Base-by-base conservation (phyloP, 2,888 invertebrate genomes). In the Sarcophaga caerulescens region DNA sequence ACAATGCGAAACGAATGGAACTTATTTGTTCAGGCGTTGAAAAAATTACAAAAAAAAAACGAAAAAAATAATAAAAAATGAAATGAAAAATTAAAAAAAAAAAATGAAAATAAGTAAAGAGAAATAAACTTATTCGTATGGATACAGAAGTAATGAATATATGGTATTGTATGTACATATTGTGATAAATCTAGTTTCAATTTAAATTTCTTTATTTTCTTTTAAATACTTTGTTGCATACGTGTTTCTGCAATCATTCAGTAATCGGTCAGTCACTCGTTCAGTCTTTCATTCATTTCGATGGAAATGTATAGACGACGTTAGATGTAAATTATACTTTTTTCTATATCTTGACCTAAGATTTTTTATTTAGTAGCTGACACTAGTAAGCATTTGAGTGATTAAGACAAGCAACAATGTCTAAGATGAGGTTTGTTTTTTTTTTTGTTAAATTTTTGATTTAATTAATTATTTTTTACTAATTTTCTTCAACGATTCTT, bases 141-240 rank as follows among this genome's bases (percentile, higher is more conserved):
- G 35, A 35, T 35, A 35, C 35, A 8, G 10, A 35, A 35, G 8
- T 35, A 35, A 35, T 35, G 35, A 35, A 35, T 35, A 35, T 35
- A 35, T 6, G 0, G 21, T 21, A 70, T 17, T 63, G 63, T 25
- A 63, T 47, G 63, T 63, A 63, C 52, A 35, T 76, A 70, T n/a
- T 62, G 21, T 35, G 63, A 76, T 66, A 44, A 76, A 76, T 76
- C 19, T 19, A 35, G 65, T 66, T 66, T 45, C 52, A 45, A 14
- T 45, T 73, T 12, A 11, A 68, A 47, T 60, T 73, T 21, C 19
- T 57, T 52, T 23, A 23, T 25, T 17, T 21, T 45, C 19, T 23
- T 62, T 21, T 21, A 3, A 19, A 66, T 19, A 75, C 25, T 52
- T 35, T 75, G 75, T 65, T 52, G 52, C 25, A 60, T 25, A 25